Evolutionary conservation across 2,888 invertebrate species (phyloP).

Genomic region (Nomada hirtipes): DNA sequence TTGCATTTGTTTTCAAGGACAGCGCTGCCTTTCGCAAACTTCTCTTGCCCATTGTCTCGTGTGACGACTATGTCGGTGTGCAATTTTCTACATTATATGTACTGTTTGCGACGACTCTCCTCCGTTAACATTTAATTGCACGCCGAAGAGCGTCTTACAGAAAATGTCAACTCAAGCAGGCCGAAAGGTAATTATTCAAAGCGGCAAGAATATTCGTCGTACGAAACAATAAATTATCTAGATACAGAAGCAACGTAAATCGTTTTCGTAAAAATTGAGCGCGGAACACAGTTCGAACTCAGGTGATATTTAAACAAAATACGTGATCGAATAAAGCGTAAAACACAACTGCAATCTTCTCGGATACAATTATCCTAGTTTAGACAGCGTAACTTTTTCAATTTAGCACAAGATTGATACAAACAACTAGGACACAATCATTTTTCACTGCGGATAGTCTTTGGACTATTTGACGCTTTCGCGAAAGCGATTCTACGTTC

Average conservation of each 20-base stretch:
- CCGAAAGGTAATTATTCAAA: not conserved
- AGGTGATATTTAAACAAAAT: not conserved
- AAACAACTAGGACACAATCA: not conserved
- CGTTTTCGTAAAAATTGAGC: not conserved
- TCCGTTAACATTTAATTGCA: not conserved
- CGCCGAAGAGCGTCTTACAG: not conserved
- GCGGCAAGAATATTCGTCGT: not conserved
- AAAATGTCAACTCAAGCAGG: too few species aligned
- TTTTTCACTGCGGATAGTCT: not conserved
- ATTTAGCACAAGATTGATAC: not conserved
- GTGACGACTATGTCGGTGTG: not conserved
- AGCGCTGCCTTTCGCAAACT: conserved; percentile 17
- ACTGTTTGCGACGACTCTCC: too few species aligned
- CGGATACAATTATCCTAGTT: not conserved
- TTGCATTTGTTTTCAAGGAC: conserved; percentile 26
- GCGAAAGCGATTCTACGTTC: not conserved
- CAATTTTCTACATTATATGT: not conserved
- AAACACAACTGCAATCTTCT: not conserved
- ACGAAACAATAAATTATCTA: conserved; percentile 1
- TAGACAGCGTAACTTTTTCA: not conserved
- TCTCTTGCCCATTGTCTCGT: conserved; percentile 16
- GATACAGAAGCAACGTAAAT: not conserved
- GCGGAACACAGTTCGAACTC: not conserved
- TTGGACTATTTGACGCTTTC: not conserved
- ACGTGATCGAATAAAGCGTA: not conserved